These are phyloP conservation scores for Dysidea cf. avara DNA, from an alignment of 37 sponge, comb jelly and placozoan genomes.

Conservation along the genomic window DNA sequence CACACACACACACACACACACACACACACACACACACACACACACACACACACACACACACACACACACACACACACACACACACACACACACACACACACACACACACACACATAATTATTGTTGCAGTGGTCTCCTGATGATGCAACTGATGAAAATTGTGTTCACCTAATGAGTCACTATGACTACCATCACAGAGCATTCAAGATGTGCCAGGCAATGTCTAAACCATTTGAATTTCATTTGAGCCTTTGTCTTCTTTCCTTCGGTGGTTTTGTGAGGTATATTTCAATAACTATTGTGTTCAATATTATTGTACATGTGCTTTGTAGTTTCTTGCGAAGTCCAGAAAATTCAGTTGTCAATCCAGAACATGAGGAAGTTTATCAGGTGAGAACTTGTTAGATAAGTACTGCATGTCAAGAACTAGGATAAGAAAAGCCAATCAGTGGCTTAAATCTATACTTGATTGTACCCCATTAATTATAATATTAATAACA, in stretches of 20 bases:
- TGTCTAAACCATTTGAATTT: constrained; percentile 31
- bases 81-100: too few relatives aligned
- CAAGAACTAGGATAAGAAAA: too few relatives aligned
- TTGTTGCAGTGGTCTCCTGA: constrained; percentile 53
- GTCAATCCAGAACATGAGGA: constrained; percentile 54
- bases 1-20: constrained; percentile 18
- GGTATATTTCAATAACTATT: constrained; percentile 23
- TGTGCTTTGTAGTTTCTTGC: constrained; percentile 52
- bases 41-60: constrained; percentile 14
- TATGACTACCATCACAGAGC: constrained; percentile 64
- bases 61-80: constrained; percentile 1
- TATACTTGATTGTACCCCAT: too few relatives aligned
- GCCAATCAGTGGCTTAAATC: too few relatives aligned
- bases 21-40: constrained; percentile 10
- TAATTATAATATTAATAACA: too few relatives aligned
- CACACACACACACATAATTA: constrained; percentile 2
- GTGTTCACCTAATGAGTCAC: constrained; percentile 27
- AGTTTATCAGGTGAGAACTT: constrained; percentile 50
- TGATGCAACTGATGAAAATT: neutral
- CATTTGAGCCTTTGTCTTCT: constrained; percentile 26
- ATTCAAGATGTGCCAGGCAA: constrained; percentile 56
- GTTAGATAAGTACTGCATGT: neutral
- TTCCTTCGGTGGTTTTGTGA: constrained; percentile 73
- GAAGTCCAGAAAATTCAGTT: constrained; percentile 60
- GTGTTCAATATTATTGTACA: neutral